phyloP scores from a whole-genome alignment of 2,113 vertebrate species.

The Erythrocercus mccallii region DNA sequence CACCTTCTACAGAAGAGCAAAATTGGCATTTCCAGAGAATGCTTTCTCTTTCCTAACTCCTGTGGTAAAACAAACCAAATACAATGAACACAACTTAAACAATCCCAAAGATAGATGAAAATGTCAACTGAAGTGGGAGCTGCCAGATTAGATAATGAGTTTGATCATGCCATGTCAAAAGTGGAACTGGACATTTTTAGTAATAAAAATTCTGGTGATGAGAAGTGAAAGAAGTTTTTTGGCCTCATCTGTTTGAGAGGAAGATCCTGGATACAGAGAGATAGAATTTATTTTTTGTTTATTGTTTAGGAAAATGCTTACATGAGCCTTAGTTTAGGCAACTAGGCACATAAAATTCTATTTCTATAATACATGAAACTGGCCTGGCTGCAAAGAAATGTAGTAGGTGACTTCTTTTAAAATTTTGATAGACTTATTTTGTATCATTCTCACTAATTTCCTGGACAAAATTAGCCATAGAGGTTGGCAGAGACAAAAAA shows the following conservation, averaged over 20 bases:
- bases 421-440: background rate
- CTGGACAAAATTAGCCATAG: background rate
- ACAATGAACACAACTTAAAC: rapidly evolving
- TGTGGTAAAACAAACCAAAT: background rate
- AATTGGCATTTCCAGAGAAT: background rate
- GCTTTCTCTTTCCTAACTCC: background rate
- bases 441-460: background rate
- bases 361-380: background rate
- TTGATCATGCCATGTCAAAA: background rate
- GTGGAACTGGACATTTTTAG: background rate
- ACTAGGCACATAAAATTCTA: rapidly evolving
- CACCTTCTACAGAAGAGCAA: background rate
- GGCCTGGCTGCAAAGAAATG: background rate
- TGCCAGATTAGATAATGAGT: too few species aligned
- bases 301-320: background rate
- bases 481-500: background rate
- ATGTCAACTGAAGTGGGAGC: background rate
- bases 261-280: background rate
- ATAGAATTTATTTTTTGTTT: background rate
- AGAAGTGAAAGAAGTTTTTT: background rate
- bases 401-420: background rate
- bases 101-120: background rate
- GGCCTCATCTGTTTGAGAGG: background rate
- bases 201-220: background rate
- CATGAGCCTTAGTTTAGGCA: background rate